Evolutionary conservation across 1,140 invertebrate genomes (phyloP), one percentile per base, ranked within the genome.

Genomic region (Dendroctonus ponderosae): DNA sequence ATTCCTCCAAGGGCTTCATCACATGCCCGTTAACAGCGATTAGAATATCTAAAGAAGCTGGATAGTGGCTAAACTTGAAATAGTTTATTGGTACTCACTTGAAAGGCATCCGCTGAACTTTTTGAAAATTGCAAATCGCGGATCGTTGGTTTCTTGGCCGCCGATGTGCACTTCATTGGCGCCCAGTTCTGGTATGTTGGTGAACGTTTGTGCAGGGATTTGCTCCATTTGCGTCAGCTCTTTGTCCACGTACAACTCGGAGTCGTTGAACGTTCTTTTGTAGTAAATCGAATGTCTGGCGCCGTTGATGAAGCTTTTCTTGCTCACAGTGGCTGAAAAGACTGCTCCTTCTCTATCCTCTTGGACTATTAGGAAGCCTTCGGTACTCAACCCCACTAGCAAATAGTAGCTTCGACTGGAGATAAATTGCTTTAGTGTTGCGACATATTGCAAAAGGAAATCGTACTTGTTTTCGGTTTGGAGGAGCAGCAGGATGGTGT

Each of bases 101-200:
- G 92, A 94, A 56, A 95, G 80, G 75, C 93, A 96, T 40, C 93
- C 92, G 70, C 89, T 92, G 77, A 93, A 95, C 70, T 89, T 90
- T 71, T 89, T 91, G 71, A 92, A 94, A 46, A 88, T 87, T 53
- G 83, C 85, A 75, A 93, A 88, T 68, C 90, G 82, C 14, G 87
- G 86, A 80, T 93, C 90, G 6, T 86, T 90, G 0, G 91, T 92
- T 71, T 91, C 92, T 11, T 92, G 82, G 46, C 91, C 91, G n/a
- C 91, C 92, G 49, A 94, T 86, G 74, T 92, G 91, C 11, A 93
- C 89, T 72, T 91, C 90, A 74, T 91, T 91, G 7, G 87, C 82
- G 7, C 89, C 88, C 5, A 84, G 78, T 68, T 87, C 85, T 14
- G 85, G 81, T 5, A 83, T 82, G 58, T 86, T 87, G 63, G 83